Evolutionary conservation across 2,113 vertebrate genomes (phyloP).

Genomic region (Australoheros scitulus): DNA sequence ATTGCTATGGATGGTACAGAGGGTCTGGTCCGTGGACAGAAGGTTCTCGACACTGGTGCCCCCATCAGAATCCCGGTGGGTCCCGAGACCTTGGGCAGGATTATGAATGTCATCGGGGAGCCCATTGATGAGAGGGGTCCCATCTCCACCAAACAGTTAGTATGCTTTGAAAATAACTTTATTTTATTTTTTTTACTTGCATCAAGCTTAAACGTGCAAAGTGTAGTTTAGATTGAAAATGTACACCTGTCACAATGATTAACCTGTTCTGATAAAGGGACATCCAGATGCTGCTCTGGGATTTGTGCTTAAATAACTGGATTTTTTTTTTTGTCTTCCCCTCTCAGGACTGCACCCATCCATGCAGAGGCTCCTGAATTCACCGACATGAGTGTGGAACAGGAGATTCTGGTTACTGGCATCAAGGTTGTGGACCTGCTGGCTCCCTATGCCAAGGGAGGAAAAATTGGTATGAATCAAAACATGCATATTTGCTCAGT

Average conservation of each 20-base stretch:
- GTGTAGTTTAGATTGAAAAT: background rate
- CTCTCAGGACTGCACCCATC: constrained; percentile 89
- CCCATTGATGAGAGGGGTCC: constrained; percentile 97
- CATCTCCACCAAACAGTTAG: constrained; percentile 95
- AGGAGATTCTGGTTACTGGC: constrained; percentile 98
- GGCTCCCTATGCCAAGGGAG: constrained; percentile 97
- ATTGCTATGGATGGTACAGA: constrained; percentile 99
- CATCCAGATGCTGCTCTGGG: background rate
- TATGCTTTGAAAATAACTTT: background rate
- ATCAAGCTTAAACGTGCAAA: background rate
- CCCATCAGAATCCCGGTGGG: constrained; percentile 98
- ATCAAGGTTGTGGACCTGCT: constrained; percentile 98
- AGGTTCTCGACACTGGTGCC: constrained; percentile 92
- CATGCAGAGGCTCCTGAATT: constrained; percentile 98
- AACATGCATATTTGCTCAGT: background rate
- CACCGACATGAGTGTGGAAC: constrained; percentile 97
- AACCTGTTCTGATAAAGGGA: background rate
- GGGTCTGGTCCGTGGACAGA: constrained; percentile 95
- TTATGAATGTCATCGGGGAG: constrained; percentile 99
- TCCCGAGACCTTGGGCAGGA: constrained; percentile 94
- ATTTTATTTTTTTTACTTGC: background rate
- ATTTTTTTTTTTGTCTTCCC: background rate
- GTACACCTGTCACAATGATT: background rate
- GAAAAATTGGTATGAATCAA: constrained; percentile 90
- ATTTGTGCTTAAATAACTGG: background rate